Evolutionary conservation across 1,140 invertebrate species (phyloP).

Genomic region (Semibalanus balanoides): DNA sequence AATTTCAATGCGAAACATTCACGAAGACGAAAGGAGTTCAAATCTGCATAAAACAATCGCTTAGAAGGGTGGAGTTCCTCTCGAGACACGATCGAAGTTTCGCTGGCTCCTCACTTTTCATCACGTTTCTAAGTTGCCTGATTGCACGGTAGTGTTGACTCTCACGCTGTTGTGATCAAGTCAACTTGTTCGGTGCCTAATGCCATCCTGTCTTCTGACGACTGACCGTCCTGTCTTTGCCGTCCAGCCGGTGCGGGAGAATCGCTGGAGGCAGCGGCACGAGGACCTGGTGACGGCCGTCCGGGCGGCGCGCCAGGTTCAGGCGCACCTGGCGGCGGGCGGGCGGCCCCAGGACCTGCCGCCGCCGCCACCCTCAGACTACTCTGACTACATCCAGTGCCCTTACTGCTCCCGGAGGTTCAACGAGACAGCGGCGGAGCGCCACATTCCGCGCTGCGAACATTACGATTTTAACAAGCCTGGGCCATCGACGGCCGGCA

Average conservation of each 20-base stretch:
- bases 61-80: too few species aligned
- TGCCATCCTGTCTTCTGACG: too few species aligned
- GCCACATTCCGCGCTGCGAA: neutral
- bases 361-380: neutral
- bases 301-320: neutral
- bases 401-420: neutral
- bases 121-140: too few species aligned
- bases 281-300: neutral
- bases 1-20: too few species aligned
- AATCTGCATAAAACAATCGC: too few species aligned
- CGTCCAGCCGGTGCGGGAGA: neutral
- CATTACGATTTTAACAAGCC: neutral
- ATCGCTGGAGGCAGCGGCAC: neutral
- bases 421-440: neutral
- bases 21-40: too few species aligned
- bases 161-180: too few species aligned
- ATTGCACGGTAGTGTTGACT: too few species aligned
- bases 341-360: neutral
- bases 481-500: too few species aligned
- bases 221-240: neutral
- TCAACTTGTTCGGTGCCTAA: too few species aligned
- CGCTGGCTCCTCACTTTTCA: too few species aligned
- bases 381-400: neutral
- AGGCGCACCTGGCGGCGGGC: neutral
- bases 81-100: too few species aligned